Evolutionary conservation across 2,888 invertebrate genomes (phyloP), one percentile per base, ranked within the genome.

Genomic region (Eilema depressum): DNA sequence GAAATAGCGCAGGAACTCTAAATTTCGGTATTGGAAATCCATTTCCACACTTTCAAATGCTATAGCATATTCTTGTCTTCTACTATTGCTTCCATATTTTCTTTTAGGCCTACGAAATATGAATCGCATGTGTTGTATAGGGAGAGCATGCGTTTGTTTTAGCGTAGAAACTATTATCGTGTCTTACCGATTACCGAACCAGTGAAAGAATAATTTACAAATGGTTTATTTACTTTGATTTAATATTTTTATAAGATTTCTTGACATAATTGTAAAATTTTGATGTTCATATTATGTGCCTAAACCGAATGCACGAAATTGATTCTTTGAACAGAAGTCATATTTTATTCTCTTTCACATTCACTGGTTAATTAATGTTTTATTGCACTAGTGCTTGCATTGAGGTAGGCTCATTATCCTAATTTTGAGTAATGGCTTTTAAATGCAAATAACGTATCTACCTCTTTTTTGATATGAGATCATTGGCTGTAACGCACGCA

Each of bases 61-160:
- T n/a, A n/a, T n/a, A n/a, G n/a, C n/a, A 10, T n/a, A 10, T n/a
- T n/a, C 53, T 20, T n/a, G n/a, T n/a, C 10, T 53, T 10, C 53
- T 14, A 20, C 5, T 47, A 20, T 53, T n/a, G n/a, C 23, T 62
- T 62, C 7, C 2, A 23, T n/a, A 62, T n/a, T 33, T 62, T 62
- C 14, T 33, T 30, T 62, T 23, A 33, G 62, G 62, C 62, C 62
- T 62, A 62, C 33, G 33, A 23, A 62, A 33, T n/a, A n/a, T n/a
- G 0, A 2, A n/a, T n/a, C n/a, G 17, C 30, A n/a, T 53, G 8
- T 2, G n/a, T 20, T 47, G 47, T 47, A 33, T 33, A 8, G 17
- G n/a, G 53, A 53, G 53, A 53, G 53, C 10, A n/a, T 2, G 5
- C 53, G n/a, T 53, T 53, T n/a, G 53, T 53, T 60, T 28, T 28